phyloP scores from a whole-genome alignment of 2,888 invertebrate species.

The Oligia strigilis region DNA sequence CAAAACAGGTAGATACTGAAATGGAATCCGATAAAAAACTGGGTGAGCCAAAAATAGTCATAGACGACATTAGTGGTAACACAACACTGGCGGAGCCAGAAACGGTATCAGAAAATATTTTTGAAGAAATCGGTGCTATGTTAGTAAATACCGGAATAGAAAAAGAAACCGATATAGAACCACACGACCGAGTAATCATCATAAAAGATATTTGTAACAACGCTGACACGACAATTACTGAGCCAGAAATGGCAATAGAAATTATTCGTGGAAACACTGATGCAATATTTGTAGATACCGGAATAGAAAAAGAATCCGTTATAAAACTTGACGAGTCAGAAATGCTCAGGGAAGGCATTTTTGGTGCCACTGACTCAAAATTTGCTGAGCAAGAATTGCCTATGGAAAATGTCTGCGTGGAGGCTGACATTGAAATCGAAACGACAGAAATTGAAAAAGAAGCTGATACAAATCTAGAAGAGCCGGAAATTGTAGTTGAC shows the following conservation, averaged over 20 bases:
- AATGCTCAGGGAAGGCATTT: background rate
- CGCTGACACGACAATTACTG: background rate
- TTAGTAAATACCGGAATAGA: background rate
- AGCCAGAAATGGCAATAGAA: background rate
- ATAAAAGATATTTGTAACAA: background rate
- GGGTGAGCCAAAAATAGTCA: background rate
- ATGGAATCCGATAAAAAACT: background rate
- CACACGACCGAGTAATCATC: background rate
- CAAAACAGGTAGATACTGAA: constrained; percentile 1
- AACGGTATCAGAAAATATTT: background rate
- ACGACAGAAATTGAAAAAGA: background rate
- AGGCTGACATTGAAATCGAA: background rate
- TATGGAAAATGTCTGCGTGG: background rate
- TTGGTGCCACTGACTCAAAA: background rate
- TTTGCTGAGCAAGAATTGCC: background rate
- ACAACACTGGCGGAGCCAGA: background rate
- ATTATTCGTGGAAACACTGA: background rate
- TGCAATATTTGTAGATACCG: background rate
- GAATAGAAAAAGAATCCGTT: background rate
- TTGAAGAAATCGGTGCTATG: background rate
- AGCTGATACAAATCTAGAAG: background rate
- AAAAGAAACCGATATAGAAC: constrained; percentile 1
- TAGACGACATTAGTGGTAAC: background rate
- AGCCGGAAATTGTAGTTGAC: background rate
- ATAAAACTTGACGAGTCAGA: background rate